A percentile compares a stretch with the other conserved stretches of the same genome.
Evolutionary conservation across 2,888 invertebrate species (phyloP).

Genomic region (Melolontha melolontha): DNA sequence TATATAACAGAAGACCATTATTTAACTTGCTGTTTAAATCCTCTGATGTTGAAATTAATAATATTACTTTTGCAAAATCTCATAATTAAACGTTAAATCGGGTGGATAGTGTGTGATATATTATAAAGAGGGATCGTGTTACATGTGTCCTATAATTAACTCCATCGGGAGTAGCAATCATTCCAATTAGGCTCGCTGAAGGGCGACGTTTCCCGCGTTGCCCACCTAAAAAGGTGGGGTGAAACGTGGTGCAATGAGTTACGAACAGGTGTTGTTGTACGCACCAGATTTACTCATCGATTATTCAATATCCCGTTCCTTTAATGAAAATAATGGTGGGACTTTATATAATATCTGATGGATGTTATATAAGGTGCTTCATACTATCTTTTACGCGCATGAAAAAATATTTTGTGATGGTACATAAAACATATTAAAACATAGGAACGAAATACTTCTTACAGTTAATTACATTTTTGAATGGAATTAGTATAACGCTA

Average conservation of each 20-base stretch:
- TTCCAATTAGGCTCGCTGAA: conserved; percentile 58
- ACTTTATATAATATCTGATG: too few species aligned
- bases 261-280: conserved; percentile 31
- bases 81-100: conserved; percentile 59
- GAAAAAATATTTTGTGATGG: too few species aligned
- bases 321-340: too few species aligned
- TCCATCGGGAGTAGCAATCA: conserved; percentile 64
- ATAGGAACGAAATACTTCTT: too few species aligned
- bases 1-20: too few species aligned
- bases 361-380: too few species aligned
- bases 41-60: conserved; percentile 28
- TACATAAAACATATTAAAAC: too few species aligned
- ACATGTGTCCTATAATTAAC: conserved; percentile 66
- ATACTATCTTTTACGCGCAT: too few species aligned
- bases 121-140: conserved; percentile 58
- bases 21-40: too few species aligned
- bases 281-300: conserved; percentile 5
- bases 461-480: too few species aligned
- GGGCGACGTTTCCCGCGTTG: conserved; percentile 36
- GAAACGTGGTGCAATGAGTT: conserved; percentile 13
- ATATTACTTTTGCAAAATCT: conserved; percentile 33
- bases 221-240: conserved; percentile 13
- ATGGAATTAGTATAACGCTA: too few species aligned
- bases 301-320: background rate
- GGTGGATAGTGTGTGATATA: conserved; percentile 59